phyloP scores from a whole-genome alignment of 2,113 vertebrate genomes.

The Mohoua ochrocephala region DNA sequence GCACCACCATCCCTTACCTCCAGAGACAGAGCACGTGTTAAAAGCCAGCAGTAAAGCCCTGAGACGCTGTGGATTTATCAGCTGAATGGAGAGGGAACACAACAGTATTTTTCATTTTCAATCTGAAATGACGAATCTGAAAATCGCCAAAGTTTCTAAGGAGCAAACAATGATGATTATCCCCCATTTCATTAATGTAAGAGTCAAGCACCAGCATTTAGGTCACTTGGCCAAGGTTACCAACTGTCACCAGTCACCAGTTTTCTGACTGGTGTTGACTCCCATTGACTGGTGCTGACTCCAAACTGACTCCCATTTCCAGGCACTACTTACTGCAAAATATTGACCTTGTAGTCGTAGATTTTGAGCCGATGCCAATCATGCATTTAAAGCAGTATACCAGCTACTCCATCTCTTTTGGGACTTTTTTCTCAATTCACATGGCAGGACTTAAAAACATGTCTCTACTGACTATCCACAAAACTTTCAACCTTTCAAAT shows the following conservation, averaged over 20 bases:
- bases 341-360: fast-evolving
- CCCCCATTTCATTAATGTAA: neutral
- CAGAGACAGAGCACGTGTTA: fast-evolving
- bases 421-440: neutral
- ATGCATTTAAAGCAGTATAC: neutral
- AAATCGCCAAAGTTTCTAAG: neutral
- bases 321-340: neutral
- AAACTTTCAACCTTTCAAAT: neutral
- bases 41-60: neutral
- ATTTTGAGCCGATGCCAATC: neutral
- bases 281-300: neutral
- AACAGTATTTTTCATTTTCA: neutral
- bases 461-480: too few species aligned
- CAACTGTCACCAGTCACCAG: neutral
- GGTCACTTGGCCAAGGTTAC: neutral
- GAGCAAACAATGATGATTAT: neutral
- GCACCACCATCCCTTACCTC: neutral
- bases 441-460: neutral
- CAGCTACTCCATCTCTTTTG: neutral
- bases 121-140: neutral
- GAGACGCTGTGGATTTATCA: neutral
- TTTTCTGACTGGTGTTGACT: neutral
- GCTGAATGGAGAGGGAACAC: neutral
- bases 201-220: neutral
- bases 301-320: neutral